A percentile compares a stretch with the other conserved stretches of the same genome.
phyloP scores from a whole-genome alignment of 2,888 invertebrate genomes.

The Griposia aprilina region DNA sequence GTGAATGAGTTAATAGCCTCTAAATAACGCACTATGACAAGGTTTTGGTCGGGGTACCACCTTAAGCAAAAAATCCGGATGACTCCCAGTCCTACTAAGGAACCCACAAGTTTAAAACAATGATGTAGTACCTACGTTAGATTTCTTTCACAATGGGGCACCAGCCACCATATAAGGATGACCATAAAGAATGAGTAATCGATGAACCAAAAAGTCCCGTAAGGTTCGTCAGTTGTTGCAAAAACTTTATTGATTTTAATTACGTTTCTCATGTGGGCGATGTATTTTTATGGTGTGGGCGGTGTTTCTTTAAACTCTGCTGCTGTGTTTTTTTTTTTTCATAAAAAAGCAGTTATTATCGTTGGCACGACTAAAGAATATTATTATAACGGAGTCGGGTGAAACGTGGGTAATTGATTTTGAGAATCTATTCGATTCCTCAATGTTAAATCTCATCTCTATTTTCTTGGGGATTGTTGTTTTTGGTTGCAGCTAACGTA shows the following conservation, averaged over 20 bases:
- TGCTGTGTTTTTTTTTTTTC: slow-evolving; percentile 5
- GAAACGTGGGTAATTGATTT: neutral
- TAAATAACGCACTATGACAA: too few relatives aligned
- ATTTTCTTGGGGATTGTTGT: neutral
- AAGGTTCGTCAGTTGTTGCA: slow-evolving; percentile 17
- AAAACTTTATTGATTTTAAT: slow-evolving; percentile 49
- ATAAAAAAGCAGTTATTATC: neutral
- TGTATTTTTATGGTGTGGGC: slow-evolving; percentile 39
- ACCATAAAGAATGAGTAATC: slow-evolving; percentile 36
- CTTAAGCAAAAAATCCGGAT: neutral
- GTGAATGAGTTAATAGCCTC: too few relatives aligned
- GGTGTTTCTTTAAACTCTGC: slow-evolving; percentile 13
- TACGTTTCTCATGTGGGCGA: slow-evolving; percentile 43
- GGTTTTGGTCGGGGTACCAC: too few relatives aligned
- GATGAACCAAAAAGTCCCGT: slow-evolving; percentile 49
- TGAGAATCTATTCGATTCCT: neutral
- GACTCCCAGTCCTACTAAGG: neutral
- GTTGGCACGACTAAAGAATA: neutral
- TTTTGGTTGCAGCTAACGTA: neutral
- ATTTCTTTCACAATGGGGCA: slow-evolving; percentile 38
- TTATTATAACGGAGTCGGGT: neutral
- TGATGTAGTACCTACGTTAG: neutral
- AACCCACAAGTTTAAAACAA: slow-evolving; percentile 2
- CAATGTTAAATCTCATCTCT: neutral
- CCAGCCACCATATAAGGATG: slow-evolving; percentile 38